phyloP scores from a whole-genome alignment of 1,140 invertebrate genomes.

The Steinernema khuongi region DNA sequence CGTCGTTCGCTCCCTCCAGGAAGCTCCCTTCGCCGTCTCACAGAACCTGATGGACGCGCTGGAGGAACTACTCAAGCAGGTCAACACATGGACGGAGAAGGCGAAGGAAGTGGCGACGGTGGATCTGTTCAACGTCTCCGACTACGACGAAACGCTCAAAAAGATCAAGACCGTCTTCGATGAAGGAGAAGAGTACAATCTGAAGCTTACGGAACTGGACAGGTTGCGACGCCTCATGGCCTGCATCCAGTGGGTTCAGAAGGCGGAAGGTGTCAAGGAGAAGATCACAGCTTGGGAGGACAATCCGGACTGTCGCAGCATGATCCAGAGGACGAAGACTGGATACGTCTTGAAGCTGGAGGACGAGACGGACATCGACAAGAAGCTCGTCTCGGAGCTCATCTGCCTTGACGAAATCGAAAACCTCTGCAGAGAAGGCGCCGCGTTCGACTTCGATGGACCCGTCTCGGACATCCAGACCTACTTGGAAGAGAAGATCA shows the following conservation, averaged over 20 bases:
- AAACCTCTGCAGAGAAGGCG: neutral
- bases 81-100: neutral
- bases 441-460: neutral
- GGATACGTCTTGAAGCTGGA: constrained; percentile 4
- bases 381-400: neutral
- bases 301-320: neutral
- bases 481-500: neutral
- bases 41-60: neutral
- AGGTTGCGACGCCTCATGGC: neutral
- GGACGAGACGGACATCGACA: neutral
- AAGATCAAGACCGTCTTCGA: neutral
- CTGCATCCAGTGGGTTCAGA: neutral
- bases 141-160: neutral
- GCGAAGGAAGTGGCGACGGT: neutral
- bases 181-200: neutral
- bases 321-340: neutral
- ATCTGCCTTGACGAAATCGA: constrained; percentile 2
- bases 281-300: neutral
- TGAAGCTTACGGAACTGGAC: neutral
- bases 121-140: neutral
- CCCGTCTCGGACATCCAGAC: neutral
- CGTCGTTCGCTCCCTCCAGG: neutral
- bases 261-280: neutral
- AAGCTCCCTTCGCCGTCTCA: neutral
- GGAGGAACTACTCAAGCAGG: neutral